A percentile compares a stretch with the other conserved stretches of the same genome.
phyloP scores from a whole-genome alignment of 2,797 vertebrate species.

The Phataginus tetradactyla region DNA sequence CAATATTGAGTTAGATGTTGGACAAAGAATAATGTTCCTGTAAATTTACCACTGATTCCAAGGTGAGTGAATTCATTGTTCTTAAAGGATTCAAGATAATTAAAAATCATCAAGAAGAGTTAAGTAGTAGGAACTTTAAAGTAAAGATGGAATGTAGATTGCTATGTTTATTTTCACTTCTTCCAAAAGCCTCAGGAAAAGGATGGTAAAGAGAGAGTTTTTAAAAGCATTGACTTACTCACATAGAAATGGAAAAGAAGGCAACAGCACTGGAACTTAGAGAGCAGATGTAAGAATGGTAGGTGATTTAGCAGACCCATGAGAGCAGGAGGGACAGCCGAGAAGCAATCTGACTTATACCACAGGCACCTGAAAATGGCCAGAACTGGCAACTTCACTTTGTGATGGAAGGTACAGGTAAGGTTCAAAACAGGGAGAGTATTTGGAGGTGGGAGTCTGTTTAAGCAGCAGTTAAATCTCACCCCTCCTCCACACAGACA shows the following conservation, averaged over 20 bases:
- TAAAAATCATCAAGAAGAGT: conserved; percentile 11
- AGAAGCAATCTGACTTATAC: background rate
- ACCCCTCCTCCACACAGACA: background rate
- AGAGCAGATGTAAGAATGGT: background rate
- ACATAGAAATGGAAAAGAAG: background rate
- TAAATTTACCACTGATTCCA: background rate
- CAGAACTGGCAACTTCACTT: background rate
- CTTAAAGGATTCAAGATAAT: background rate
- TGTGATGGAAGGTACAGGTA: background rate
- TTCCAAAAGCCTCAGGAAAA: background rate
- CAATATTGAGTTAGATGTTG: background rate
- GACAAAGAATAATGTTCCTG: background rate
- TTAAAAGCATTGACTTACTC: background rate
- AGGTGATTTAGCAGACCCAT: background rate
- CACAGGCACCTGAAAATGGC: background rate
- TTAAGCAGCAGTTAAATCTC: background rate
- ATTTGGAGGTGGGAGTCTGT: background rate
- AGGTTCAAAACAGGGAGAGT: background rate
- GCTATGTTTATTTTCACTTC: background rate
- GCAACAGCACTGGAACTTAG: accelerated
- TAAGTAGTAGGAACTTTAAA: background rate
- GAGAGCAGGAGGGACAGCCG: background rate
- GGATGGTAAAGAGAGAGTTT: background rate
- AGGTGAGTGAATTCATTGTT: background rate
- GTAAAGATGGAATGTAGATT: background rate